phyloP scores from a whole-genome alignment of 1,140 invertebrate genomes.

The Lasioglossum albipes region DNA sequence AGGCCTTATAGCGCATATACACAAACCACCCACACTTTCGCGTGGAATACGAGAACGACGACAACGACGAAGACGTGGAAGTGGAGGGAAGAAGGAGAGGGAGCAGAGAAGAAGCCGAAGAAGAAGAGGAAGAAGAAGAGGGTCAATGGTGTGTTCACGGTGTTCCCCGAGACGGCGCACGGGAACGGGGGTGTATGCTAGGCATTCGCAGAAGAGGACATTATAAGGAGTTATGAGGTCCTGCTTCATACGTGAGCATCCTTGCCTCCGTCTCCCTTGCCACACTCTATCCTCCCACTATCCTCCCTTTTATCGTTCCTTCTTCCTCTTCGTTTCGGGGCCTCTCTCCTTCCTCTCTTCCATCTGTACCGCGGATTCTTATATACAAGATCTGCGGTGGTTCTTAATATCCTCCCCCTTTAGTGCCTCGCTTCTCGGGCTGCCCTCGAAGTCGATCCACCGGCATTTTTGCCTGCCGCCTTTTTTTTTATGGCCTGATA shows the following conservation, averaged over 20 bases:
- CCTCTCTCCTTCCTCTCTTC: conserved; percentile 57
- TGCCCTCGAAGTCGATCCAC: conserved; percentile 78
- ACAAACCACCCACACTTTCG: conserved; percentile 63
- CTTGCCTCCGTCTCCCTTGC: conserved; percentile 66
- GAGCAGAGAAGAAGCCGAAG: conserved; percentile 15
- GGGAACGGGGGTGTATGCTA: conserved; percentile 78
- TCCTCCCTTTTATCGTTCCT: conserved; percentile 59
- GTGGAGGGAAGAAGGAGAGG: background rate
- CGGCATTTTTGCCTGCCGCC: conserved; percentile 76
- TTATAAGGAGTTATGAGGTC: conserved; percentile 80
- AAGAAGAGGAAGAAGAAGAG: conserved; percentile 39
- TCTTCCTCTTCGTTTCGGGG: conserved; percentile 47
- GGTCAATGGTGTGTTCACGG: conserved; percentile 70
- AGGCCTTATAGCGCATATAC: conserved; percentile 62
- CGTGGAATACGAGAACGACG: conserved; percentile 48
- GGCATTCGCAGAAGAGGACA: conserved; percentile 80
- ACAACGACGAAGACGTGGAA: conserved; percentile 31
- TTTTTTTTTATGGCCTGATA: conserved; percentile 71
- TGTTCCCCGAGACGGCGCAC: conserved; percentile 71
- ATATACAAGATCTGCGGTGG: conserved; percentile 78
- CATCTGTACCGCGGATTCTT: conserved; percentile 69
- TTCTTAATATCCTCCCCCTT: conserved; percentile 80
- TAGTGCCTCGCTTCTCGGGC: conserved; percentile 72
- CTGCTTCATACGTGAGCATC: conserved; percentile 78
- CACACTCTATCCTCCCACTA: conserved; percentile 49